Conservation (phyloP, 2,113 vertebrate genomes). For the Sinocyclocheilus rhinocerous region DNA sequence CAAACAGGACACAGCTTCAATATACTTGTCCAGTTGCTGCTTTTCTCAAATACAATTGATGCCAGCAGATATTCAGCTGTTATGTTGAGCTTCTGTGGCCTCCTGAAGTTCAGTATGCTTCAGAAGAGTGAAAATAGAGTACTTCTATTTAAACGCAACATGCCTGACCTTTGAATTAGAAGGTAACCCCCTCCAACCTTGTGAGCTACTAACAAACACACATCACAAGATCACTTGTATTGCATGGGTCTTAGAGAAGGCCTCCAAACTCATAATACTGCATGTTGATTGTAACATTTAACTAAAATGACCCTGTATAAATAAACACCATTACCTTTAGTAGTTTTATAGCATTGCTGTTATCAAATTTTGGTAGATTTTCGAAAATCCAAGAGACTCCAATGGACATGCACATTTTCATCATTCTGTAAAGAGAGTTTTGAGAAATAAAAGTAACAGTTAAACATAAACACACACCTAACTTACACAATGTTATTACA, state of each 20-base stretch:
- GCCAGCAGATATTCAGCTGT: too few relatives aligned
- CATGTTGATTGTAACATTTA: not conserved
- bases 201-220: not conserved
- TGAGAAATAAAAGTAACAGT: not conserved
- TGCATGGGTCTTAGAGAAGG: not conserved
- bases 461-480: not conserved
- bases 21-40: not conserved
- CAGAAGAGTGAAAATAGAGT: not conserved
- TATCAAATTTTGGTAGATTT: conserved; percentile 71
- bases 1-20: not conserved
- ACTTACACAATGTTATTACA: not conserved
- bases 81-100: too few relatives aligned
- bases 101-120: not conserved
- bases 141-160: not conserved
- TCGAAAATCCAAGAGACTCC: conserved; percentile 69
- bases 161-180: not conserved
- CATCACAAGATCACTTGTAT: not conserved
- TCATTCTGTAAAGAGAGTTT: conserved; percentile 65
- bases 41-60: not conserved
- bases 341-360: conserved; percentile 74
- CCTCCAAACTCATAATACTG: not conserved
- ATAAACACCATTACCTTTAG: conserved; percentile 70
- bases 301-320: not conserved
- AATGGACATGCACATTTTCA: conserved; percentile 67
- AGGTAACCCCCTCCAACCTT: not conserved